Evolutionary conservation across 2,797 vertebrate species (phyloP).

Genomic region (Percopsis omiscomaycus): DNA sequence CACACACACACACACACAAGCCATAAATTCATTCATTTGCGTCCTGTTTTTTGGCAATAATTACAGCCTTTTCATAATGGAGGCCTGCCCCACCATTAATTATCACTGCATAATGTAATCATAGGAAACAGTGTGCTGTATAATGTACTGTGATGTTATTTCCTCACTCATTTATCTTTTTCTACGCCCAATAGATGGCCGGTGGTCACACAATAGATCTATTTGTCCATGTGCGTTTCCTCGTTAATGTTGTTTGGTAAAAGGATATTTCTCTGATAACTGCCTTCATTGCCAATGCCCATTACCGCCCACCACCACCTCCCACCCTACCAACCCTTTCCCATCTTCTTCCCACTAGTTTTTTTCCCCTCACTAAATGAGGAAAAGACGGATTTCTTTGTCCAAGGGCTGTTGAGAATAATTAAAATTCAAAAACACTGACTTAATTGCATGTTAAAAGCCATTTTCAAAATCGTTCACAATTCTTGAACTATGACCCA

Average conservation of each 20-base stretch:
- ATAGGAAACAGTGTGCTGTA: conserved; percentile 41
- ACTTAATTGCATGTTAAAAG: conserved; percentile 74
- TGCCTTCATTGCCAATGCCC: conserved; percentile 19
- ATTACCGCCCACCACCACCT: conserved; percentile 28
- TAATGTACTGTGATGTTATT: conserved; percentile 57
- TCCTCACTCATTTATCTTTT: conserved; percentile 54
- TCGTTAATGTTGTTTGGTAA: conserved; percentile 56
- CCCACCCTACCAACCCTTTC: conserved; percentile 14
- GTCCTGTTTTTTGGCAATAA: conserved; percentile 48
- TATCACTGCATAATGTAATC: conserved; percentile 63
- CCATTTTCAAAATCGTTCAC: conserved; percentile 53
- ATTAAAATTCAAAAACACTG: conserved; percentile 52
- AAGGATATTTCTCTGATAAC: conserved; percentile 48
- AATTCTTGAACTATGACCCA: conserved; percentile 69
- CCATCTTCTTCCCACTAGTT: neutral
- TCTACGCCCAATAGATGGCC: conserved; percentile 15
- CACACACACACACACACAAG: neutral
- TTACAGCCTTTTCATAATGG: conserved; percentile 58
- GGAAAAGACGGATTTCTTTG: conserved; percentile 49
- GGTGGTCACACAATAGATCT: conserved; percentile 38
- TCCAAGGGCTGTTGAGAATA: conserved; percentile 46
- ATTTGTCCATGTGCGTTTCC: conserved; percentile 48
- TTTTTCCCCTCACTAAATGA: conserved; percentile 33
- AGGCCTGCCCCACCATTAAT: conserved; percentile 58
- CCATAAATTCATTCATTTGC: conserved; percentile 1